Conservation (phyloP, 1,140 invertebrate genomes). For the Eufriesea mexicana region DNA sequence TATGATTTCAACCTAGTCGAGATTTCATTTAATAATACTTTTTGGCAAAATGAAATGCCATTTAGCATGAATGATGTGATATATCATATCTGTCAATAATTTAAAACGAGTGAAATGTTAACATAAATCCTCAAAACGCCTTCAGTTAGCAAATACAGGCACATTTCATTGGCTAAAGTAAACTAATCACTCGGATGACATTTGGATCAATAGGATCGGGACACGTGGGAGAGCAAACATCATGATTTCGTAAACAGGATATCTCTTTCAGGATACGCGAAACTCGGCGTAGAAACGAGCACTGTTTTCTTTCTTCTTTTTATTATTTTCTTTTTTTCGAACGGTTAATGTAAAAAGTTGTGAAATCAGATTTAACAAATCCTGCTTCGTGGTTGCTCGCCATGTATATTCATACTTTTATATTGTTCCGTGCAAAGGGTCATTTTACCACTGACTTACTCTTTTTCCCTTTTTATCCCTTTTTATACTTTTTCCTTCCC, state of each 20-base stretch:
- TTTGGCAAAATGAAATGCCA: too few relatives aligned
- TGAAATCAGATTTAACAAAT: neutral
- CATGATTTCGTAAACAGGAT: neutral
- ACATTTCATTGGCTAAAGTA: neutral
- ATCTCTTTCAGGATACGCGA: neutral
- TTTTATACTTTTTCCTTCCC: too few relatives aligned
- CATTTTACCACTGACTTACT: too few relatives aligned
- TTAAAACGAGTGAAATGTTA: too few relatives aligned
- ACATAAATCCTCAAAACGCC: too few relatives aligned
- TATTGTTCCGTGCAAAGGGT: neutral
- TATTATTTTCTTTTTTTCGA: neutral
- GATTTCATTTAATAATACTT: too few relatives aligned
- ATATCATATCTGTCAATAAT: too few relatives aligned
- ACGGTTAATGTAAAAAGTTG: neutral
- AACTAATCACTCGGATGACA: neutral
- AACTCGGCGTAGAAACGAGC: neutral
- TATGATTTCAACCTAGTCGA: too few relatives aligned
- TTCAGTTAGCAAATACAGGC: too few relatives aligned
- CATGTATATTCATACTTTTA: neutral
- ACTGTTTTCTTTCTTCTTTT: neutral
- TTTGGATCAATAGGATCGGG: neutral
- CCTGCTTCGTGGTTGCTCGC: neutral
- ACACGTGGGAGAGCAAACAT: neutral
- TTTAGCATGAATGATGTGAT: too few relatives aligned
- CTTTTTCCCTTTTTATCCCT: too few relatives aligned